Base-by-base conservation (phyloP, 2,113 vertebrate species). In the Nestor notabilis region DNA sequence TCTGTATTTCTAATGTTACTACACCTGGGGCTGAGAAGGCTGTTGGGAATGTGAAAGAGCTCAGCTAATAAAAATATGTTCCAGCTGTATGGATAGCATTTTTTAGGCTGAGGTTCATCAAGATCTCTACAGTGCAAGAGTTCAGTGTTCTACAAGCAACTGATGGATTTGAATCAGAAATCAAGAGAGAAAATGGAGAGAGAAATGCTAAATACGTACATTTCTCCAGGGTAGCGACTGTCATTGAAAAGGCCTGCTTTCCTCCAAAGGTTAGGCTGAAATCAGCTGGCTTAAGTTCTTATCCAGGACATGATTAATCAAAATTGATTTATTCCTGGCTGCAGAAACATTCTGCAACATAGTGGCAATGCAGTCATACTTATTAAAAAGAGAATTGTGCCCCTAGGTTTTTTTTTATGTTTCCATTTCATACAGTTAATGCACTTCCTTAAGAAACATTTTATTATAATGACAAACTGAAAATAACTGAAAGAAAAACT, bases 341-440 rank as follows among this genome's bases (percentile, higher is more conserved):
- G 37, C 18, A 83, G 46, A 41, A 88, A 25, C 1, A 1, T 76
- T 92, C 27, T 28, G 24, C 35, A 79, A 13, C 25, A 39, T 56
- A 81, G 29, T 70, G 83, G 50, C 27, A 89, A 41, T 5, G 3
- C 28, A 86, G 35, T 58, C 24, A 18, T 86, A 74, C 78, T 81
- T 96, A 88, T 90, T 83, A 80, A 82, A 79, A 79, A 72, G 31
- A 72, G 10, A 93, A 77, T 74, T 78, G 31, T 84, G 25, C 50
- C 50, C 29, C 11, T 71, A 93, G 78, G 49, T 86, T 35, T 96
- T 89, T n/a, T 96, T 96, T 78, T 47, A 58, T 0, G 2, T 89
- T 97, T 79, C 53, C 74, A 66, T 80, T 97, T 79, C 69, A 68
- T 46, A 23, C 16, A 66, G 46, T 61, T 90, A 95, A 87, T 87